Evolutionary conservation across 2,888 invertebrate genomes (phyloP).

Genomic region (Cephus rjabovi): DNA sequence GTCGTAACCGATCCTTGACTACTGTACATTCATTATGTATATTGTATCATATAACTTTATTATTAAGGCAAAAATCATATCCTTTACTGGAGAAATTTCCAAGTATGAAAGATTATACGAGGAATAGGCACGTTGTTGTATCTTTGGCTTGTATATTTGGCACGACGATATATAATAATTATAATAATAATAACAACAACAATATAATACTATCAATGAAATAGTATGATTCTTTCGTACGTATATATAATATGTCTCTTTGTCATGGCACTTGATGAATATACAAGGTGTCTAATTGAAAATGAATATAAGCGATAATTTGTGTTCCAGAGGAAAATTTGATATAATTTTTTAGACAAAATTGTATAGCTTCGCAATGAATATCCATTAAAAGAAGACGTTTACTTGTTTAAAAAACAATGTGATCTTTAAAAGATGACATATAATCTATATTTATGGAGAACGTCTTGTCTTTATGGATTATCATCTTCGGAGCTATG

Average conservation of each 20-base stretch:
- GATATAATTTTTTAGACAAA: background rate
- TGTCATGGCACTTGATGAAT: conserved; percentile 24
- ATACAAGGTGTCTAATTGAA: conserved; percentile 3
- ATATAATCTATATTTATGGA: background rate
- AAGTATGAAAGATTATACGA: conserved; percentile 15
- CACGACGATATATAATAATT: conserved; percentile 44
- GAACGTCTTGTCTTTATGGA: background rate
- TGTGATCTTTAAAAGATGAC: background rate
- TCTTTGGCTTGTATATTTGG: conserved; percentile 58
- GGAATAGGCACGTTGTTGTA: conserved; percentile 24
- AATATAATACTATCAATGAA: conserved; percentile 16
- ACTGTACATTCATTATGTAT: conserved; percentile 61
- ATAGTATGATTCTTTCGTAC: background rate
- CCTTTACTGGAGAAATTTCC: conserved; percentile 13
- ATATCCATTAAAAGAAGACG: background rate
- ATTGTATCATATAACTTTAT: conserved; percentile 59
- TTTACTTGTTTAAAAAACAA: background rate
- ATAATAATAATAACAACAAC: conserved; percentile 19
- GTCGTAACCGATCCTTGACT: conserved; percentile 63
- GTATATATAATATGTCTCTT: conserved; percentile 11
- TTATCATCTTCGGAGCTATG: background rate
- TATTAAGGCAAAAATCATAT: conserved; percentile 35
- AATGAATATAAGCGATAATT: background rate
- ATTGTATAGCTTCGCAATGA: background rate
- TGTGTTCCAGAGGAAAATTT: background rate